Evolutionary conservation across 2,797 vertebrate species (phyloP).

Genomic region (Acrocephalus scirpaceus): DNA sequence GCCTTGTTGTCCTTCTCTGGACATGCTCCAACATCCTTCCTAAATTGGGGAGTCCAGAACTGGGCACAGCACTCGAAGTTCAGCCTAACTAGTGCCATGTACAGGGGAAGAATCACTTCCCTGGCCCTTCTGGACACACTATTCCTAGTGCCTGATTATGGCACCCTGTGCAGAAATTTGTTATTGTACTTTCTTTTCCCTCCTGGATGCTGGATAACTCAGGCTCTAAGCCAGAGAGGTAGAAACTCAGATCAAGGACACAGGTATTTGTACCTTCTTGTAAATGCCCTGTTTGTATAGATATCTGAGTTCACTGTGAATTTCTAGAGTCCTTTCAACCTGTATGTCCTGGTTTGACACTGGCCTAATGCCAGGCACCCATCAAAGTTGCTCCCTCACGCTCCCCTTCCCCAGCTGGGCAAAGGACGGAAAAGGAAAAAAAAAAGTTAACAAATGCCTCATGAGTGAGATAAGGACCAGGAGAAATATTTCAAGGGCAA

Average conservation of each 20-base stretch:
- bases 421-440: not conserved
- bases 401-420: not conserved
- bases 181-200: not conserved
- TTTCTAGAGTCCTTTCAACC: not conserved
- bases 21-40: not conserved
- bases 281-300: not conserved
- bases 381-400: not conserved
- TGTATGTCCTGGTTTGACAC: not conserved
- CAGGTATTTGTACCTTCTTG: not conserved
- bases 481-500: not conserved
- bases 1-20: too few relatives aligned
- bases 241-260: not conserved
- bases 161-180: not conserved
- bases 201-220: not conserved
- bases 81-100: not conserved
- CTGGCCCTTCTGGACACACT: not conserved
- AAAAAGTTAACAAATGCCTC: not conserved
- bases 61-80: too few relatives aligned
- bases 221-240: not conserved
- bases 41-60: not conserved
- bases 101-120: not conserved
- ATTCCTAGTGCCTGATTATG: not conserved
- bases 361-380: not conserved
- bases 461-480: not conserved
- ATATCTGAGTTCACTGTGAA: not conserved